Evolutionary conservation across 2,113 vertebrate species (phyloP).

Genomic region (Nanorana parkeri): DNA sequence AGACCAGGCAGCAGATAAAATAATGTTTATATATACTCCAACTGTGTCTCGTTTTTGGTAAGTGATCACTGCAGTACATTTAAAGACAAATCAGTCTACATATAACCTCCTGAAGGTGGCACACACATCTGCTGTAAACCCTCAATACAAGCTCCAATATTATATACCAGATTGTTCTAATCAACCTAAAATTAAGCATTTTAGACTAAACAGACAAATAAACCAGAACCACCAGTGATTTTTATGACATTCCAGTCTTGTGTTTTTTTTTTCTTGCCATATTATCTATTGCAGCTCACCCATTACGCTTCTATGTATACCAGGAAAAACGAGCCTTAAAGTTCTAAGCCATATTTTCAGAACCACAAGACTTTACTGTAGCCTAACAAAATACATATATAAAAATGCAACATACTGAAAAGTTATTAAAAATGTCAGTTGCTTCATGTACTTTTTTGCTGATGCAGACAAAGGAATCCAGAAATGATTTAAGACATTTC

Average conservation of each 20-base stretch:
- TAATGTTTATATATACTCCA: not conserved
- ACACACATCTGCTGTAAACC: not conserved
- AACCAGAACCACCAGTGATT: too few relatives aligned
- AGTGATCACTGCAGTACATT: not conserved
- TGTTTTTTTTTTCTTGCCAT: not conserved
- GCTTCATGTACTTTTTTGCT: not conserved
- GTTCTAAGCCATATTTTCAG: too few relatives aligned
- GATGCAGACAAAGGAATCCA: not conserved
- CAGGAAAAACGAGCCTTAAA: not conserved
- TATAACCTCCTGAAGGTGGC: not conserved
- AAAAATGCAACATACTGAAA: not conserved
- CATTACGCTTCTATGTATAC: not conserved
- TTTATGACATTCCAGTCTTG: not conserved
- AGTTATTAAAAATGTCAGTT: slow-evolving; percentile 9
- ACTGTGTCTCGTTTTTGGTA: too few relatives aligned
- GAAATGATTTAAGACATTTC: slow-evolving; percentile 19
- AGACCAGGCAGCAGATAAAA: not conserved
- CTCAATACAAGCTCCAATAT: not conserved
- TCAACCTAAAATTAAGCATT: too few relatives aligned
- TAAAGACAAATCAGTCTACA: slow-evolving; percentile 1
- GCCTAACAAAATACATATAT: slow-evolving; percentile 9
- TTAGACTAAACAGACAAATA: too few relatives aligned
- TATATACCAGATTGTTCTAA: too few relatives aligned
- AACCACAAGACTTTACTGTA: not conserved
- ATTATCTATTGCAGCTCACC: not conserved